A percentile compares a stretch with the other conserved stretches of the same genome.
Conservation (phyloP, 2,888 invertebrate genomes). For the Caenorhabditis angaria region DNA sequence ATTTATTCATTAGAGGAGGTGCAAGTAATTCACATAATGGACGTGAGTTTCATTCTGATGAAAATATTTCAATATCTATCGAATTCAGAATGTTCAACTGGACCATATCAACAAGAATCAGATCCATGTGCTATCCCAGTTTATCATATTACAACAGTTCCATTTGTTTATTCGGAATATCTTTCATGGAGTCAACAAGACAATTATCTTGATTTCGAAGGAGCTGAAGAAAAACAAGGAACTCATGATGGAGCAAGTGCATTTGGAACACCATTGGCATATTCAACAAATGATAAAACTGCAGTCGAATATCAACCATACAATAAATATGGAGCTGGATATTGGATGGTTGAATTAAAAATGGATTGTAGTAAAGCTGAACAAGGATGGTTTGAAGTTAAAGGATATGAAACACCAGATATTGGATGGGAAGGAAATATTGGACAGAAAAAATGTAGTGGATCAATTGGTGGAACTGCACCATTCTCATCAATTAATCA, state of each 20-base stretch:
- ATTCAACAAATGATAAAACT: slow-evolving; percentile 66
- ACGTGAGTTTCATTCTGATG: slow-evolving; percentile 34
- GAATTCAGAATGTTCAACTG: slow-evolving; percentile 71
- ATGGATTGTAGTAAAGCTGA: slow-evolving; percentile 74
- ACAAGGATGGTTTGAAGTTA: slow-evolving; percentile 74
- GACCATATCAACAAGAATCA: slow-evolving; percentile 61
- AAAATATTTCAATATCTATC: slow-evolving; percentile 23
- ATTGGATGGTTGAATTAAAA: slow-evolving; percentile 74
- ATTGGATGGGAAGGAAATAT: slow-evolving; percentile 73
- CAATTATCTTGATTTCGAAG: slow-evolving; percentile 65
- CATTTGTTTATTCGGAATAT: slow-evolving; percentile 60
- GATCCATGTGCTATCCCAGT: slow-evolving; percentile 67
- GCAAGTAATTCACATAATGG: slow-evolving; percentile 31
- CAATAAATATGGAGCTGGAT: slow-evolving; percentile 73
- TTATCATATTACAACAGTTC: slow-evolving; percentile 57
- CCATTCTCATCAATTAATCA: slow-evolving; percentile 72
- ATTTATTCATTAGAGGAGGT: slow-evolving; percentile 74
- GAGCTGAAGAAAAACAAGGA: slow-evolving; percentile 64
- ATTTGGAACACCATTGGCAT: slow-evolving; percentile 65
- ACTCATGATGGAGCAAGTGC: slow-evolving; percentile 63
- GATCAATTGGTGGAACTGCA: slow-evolving; percentile 64
- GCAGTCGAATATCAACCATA: slow-evolving; percentile 68
- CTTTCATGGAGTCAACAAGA: slow-evolving; percentile 64
- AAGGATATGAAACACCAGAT: slow-evolving; percentile 68
- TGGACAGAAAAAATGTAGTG: slow-evolving; percentile 65